Evolutionary conservation across 2,797 vertebrate species (phyloP), one percentile per base, ranked within the genome.

Genomic region (Sarcoramphus papa): DNA sequence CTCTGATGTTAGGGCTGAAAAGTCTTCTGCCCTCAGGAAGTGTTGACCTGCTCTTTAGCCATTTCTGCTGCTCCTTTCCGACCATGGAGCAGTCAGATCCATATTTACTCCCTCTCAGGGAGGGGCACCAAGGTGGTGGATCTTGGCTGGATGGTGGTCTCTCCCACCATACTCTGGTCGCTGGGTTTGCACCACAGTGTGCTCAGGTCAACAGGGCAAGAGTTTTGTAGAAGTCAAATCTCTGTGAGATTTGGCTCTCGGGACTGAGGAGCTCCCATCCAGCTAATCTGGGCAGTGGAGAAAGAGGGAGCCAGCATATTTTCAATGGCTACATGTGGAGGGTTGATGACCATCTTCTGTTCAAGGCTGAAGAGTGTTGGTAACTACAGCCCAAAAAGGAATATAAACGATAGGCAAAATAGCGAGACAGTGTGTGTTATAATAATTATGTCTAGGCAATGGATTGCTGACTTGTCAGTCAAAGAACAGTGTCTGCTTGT

Each of bases 171-270:
- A 27, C 37, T 91, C 37, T 92, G 33, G 22, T 27, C 12, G 11
- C 31, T 75, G 70, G 51, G 24, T 67, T 59, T 60, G 18, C 6
- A 24, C 40, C 19, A 41, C 9, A 14, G 12, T 22, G 25, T 24
- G 28, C 37, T 69, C 0, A 0, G 13, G 28, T 82, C 67, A 89
- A 14, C n/a, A 53, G 15, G n/a, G 9, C 0, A 0, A 75, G 40
- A 56, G 45, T n/a, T 73, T 56, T 54, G 31, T 51, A 51, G 8
- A 33, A 27, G 13, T 37, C 31, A 59, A 30, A 22, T 48, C 92
- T 69, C 56, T 0, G 0, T 31, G 51, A 56, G 48, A 51, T 68
- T 85, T 81, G 20, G 4, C 13, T 31, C 12, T 84, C 23, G 0
- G 62, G 28, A 6, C 11, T 47, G 56, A 85, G 20, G 27, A 53